A percentile compares a stretch with the other conserved stretches of the same genome.
Conservation (phyloP, 1,140 invertebrate genomes). For the Plodia interpunctella region DNA sequence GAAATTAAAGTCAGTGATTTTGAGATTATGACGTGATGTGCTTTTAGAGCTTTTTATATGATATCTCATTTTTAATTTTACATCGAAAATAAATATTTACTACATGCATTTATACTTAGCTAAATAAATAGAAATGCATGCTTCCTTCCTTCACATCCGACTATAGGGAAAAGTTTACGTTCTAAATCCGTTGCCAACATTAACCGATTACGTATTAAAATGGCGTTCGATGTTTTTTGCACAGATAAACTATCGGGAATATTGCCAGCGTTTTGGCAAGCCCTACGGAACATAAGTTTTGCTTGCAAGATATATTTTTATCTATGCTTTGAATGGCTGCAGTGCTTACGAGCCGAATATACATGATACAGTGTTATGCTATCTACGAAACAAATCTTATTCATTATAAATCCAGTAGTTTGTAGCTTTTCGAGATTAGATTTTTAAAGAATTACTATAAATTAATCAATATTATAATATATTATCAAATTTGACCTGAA, state of each 20-base stretch:
- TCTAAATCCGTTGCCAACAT: background rate
- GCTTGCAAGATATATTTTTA: slow-evolving; percentile 7
- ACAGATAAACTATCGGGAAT: slow-evolving; percentile 10
- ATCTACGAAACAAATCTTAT: too few species aligned
- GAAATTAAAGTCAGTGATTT: background rate
- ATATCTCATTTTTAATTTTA: background rate
- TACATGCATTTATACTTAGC: too few species aligned
- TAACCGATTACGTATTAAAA: background rate
- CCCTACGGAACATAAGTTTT: slow-evolving; percentile 6
- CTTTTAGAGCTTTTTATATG: background rate
- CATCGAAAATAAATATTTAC: too few species aligned
- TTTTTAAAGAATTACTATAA: too few species aligned
- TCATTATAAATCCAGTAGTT: too few species aligned
- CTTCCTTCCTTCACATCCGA: too few species aligned
- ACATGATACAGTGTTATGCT: too few species aligned
- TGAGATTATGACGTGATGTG: background rate
- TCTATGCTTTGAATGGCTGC: background rate
- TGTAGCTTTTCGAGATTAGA: too few species aligned
- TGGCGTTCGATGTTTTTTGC: background rate
- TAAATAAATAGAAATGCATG: too few species aligned
- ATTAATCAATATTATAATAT: too few species aligned
- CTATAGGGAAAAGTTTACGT: background rate
- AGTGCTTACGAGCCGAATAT: background rate
- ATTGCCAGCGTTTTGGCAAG: slow-evolving; percentile 9
- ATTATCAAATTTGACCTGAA: too few species aligned